Evolutionary conservation across 92 coral and sea anemone genomes (phyloP).

Genomic region (Epizoanthus fatuus): DNA sequence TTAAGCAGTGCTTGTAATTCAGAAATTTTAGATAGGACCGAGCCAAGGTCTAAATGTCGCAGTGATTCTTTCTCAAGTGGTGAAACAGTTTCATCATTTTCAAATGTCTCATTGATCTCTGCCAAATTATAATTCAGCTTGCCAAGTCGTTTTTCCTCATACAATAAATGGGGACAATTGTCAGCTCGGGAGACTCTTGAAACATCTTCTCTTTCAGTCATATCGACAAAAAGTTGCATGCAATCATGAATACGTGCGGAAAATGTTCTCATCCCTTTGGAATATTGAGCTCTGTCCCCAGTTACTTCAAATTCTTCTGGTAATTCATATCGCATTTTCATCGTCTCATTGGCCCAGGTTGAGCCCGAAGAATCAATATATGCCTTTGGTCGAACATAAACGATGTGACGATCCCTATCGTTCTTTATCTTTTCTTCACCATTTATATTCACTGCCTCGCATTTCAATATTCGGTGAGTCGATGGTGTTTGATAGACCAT

Average conservation of each 20-base stretch:
- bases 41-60: neutral
- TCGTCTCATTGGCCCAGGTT: constrained; percentile 10
- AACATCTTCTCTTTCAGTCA: constrained; percentile 40
- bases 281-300: neutral
- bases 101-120: neutral
- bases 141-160: constrained; percentile 7
- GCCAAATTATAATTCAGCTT: neutral
- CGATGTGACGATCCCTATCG: too few relatives aligned
- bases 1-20: constrained; percentile 23
- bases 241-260: constrained; percentile 18
- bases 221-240: constrained; percentile 26
- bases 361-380: neutral
- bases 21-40: constrained; percentile 15
- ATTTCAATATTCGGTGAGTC: too few relatives aligned
- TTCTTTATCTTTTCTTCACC: too few relatives aligned
- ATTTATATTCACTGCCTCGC: too few relatives aligned
- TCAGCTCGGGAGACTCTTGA: constrained; percentile 4
- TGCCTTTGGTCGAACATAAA: too few relatives aligned
- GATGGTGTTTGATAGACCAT: too few relatives aligned
- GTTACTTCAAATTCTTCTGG: neutral
- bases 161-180: constrained; percentile 6
- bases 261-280: constrained; percentile 7
- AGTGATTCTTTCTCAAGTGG: constrained; percentile 7
- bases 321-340: too few relatives aligned
- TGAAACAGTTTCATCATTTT: neutral